phyloP scores from a whole-genome alignment of 2,113 vertebrate genomes.

The Calyptommatus sinebrachiatus region DNA sequence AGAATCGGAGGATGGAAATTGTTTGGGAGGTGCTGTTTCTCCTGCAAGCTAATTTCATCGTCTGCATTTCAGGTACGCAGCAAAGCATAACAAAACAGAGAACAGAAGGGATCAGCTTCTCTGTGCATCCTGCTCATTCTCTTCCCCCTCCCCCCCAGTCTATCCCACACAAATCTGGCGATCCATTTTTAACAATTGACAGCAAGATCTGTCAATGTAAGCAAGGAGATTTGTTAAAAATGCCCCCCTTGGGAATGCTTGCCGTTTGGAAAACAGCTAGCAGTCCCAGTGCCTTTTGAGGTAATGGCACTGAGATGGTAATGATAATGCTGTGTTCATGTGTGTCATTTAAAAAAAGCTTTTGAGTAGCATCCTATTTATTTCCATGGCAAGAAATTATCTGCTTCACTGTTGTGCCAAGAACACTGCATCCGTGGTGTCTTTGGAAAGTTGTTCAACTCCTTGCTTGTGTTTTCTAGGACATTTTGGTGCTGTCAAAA shows the following conservation, averaged over 20 bases:
- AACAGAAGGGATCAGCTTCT: neutral
- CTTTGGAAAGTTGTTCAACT: conserved; percentile 70
- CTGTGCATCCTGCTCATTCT: too few relatives aligned
- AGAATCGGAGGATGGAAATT: conserved; percentile 96
- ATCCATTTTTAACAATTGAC: neutral
- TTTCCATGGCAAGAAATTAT: conserved; percentile 9
- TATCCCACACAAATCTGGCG: neutral
- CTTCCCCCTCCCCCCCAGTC: neutral
- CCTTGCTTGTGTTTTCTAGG: conserved; percentile 21
- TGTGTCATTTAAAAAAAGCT: neutral
- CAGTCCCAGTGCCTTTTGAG: neutral
- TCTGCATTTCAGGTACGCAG: conserved; percentile 91
- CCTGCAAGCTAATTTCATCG: conserved; percentile 94
- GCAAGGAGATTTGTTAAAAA: neutral
- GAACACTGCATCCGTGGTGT: conserved; percentile 23
- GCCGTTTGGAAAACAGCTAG: neutral
- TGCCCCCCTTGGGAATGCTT: neutral
- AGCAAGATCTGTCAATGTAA: neutral
- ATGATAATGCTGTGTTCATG: neutral
- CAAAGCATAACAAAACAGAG: neutral
- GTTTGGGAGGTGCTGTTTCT: conserved; percentile 97
- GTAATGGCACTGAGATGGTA: neutral
- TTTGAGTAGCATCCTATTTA: neutral
- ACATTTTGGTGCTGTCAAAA: conserved; percentile 27
- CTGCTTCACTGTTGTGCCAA: neutral